Evolutionary conservation across 2,113 vertebrate genomes (phyloP).

Genomic region (Potamarius usumacintae): DNA sequence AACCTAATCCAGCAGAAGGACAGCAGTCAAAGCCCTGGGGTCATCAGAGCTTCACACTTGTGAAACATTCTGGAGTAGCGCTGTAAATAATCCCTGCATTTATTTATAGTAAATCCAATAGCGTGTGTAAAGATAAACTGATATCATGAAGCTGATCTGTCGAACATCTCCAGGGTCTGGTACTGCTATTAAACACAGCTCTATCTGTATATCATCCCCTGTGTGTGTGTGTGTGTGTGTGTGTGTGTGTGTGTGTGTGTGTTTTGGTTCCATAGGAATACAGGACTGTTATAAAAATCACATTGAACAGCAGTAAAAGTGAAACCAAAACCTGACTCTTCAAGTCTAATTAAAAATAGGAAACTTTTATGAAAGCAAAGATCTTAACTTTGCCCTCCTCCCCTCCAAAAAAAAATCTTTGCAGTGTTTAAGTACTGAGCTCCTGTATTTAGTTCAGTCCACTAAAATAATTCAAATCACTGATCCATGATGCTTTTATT

Average conservation of each 20-base stretch:
- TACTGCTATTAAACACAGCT: background rate
- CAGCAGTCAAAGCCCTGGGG: conserved; percentile 61
- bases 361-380: background rate
- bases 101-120: background rate
- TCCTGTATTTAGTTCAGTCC: background rate
- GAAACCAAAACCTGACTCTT: background rate
- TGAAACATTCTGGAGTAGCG: conserved; percentile 22
- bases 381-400: background rate
- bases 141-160: background rate
- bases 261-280: background rate
- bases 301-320: background rate
- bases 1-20: conserved; percentile 71
- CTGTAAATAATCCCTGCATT: background rate
- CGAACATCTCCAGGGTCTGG: background rate
- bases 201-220: background rate
- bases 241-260: background rate
- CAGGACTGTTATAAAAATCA: background rate
- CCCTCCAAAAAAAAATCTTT: too few species aligned
- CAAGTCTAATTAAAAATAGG: background rate
- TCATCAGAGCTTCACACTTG: conserved; percentile 43
- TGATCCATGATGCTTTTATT: background rate
- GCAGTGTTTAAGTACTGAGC: background rate
- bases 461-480: background rate
- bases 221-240: background rate
- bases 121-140: background rate